Conservation (phyloP, 2,113 vertebrate species). For the Nycticryphes semicollaris region DNA sequence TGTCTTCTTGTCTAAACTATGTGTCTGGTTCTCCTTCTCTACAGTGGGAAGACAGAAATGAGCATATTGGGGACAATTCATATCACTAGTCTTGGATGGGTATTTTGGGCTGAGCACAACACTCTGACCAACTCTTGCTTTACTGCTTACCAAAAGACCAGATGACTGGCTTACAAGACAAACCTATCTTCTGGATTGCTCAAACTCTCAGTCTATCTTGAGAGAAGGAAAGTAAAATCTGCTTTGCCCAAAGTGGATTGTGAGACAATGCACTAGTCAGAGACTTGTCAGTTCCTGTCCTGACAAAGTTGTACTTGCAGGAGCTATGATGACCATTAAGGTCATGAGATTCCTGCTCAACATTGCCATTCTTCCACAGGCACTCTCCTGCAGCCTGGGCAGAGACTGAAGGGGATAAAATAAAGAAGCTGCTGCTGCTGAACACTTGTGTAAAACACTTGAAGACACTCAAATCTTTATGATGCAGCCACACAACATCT, state of each 20-base stretch:
- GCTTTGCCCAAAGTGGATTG: neutral
- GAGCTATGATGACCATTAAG: neutral
- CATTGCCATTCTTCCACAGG: accelerated
- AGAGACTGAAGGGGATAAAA: neutral
- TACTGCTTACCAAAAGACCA: neutral
- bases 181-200: neutral
- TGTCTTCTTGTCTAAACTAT: neutral
- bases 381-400: neutral
- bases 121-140: neutral
- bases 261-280: neutral
- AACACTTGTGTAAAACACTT: neutral
- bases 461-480: neutral
- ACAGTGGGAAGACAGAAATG: neutral
- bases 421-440: neutral
- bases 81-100: neutral
- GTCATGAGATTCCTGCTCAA: neutral
- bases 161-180: neutral
- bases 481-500: neutral
- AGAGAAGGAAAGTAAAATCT: neutral
- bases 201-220: neutral
- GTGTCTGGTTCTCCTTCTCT: neutral
- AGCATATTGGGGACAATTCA: neutral
- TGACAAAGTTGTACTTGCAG: neutral
- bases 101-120: neutral
- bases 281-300: neutral